phyloP scores from a whole-genome alignment of 1,140 invertebrate species.

The Drosophila micromelanica region DNA sequence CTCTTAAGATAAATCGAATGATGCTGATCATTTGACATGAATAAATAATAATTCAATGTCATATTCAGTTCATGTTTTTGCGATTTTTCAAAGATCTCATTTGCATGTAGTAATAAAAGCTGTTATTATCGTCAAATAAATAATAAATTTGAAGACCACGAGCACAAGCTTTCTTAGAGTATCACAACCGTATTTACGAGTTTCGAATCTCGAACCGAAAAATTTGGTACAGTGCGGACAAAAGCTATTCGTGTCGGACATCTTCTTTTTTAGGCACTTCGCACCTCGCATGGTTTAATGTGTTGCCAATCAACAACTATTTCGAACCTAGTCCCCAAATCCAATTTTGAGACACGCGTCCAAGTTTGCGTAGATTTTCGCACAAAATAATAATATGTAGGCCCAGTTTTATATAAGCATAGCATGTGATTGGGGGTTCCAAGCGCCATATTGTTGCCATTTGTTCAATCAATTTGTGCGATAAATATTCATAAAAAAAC shows the following conservation, averaged over 20 bases:
- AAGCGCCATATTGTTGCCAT: slow-evolving; percentile 44
- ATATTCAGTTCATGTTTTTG: neutral
- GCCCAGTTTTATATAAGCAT: slow-evolving; percentile 45
- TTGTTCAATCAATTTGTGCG: slow-evolving; percentile 60
- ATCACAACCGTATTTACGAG: neutral
- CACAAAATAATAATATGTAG: slow-evolving; percentile 46
- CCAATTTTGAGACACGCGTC: slow-evolving; percentile 62
- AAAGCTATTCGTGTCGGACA: slow-evolving; percentile 24
- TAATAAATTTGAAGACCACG: neutral
- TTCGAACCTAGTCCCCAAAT: slow-evolving; percentile 26
- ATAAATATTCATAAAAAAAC: slow-evolving; percentile 74
- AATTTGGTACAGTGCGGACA: slow-evolving; percentile 48
- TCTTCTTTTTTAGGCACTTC: slow-evolving; percentile 7
- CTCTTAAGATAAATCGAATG: neutral
- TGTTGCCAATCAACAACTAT: slow-evolving; percentile 46
- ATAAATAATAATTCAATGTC: neutral
- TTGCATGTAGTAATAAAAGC: neutral
- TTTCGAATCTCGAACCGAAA: neutral
- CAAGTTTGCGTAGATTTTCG: slow-evolving; percentile 63
- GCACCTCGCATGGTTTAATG: slow-evolving; percentile 43
- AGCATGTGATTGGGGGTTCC: slow-evolving; percentile 58
- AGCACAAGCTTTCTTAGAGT: neutral
- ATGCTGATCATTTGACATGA: neutral
- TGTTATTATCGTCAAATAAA: neutral
- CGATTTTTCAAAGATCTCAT: neutral